Base-by-base conservation (phyloP, 1,140 invertebrate species). In the Tetramorium simillimum region DNA sequence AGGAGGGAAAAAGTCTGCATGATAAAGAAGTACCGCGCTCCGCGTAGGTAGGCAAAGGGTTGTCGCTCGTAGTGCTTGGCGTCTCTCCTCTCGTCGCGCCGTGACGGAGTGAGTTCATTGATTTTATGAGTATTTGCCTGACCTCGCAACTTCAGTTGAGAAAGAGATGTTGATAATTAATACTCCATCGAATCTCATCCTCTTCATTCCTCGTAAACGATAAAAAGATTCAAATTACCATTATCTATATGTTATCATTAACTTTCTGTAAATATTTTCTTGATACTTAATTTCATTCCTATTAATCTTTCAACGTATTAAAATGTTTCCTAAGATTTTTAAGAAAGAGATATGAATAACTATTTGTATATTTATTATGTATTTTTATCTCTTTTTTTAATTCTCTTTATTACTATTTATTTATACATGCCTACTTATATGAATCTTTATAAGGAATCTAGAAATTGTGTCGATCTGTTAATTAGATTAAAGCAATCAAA, bases 101-200 rank as follows among this genome's bases (percentile, higher is more conserved):
- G 21, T n/a, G 21, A 65, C 28, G 21, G 43, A 82, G 10, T 49
- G 63, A 28, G 14, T 86, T 81, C 76, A 58, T 86, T 81, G 63
- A 86, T 82, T 69, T 86, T 67, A 81, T 18, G 49, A 81, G 75
- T 37, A 18, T 49, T 67, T 49, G 40, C 12, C 63, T 49, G 62
- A 69, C 76, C 62, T 67, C 63, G 43, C 62, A n/a, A n/a, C 49
- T 67, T 28, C 5, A 1, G 10, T 33, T 43, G 63, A 80, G 49
- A 21, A 80, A 37, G 24, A 58, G 18, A 86, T 4, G 24, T 21
- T n/a, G 28, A 7, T 58, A 60, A 86, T 86, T 69, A 86, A n/a
- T 53, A 28, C 46, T 16, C n/a, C 16, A 49, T 33, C 43, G 67
- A 72, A 43, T 62, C n/a, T 62, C 28, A 3, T n/a, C 24, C 46